These are phyloP conservation scores for Mungos mungo DNA, from an alignment of 2,113 vertebrate species.

Conservation along the genomic window DNA sequence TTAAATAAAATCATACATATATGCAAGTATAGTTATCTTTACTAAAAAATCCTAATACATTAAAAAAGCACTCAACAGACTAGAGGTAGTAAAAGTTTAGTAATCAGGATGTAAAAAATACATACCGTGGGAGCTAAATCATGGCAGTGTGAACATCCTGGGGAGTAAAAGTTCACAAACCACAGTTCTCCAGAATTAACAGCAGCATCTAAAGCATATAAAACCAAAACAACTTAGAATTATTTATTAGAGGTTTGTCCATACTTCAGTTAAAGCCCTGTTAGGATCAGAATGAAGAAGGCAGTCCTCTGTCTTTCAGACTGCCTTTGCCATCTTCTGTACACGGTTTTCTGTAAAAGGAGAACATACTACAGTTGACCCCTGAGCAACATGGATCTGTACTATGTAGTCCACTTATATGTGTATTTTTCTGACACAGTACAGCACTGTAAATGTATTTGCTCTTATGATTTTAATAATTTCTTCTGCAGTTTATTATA, in stretches of 20 bases:
- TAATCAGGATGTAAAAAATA: constrained; percentile 43
- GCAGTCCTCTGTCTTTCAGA: neutral
- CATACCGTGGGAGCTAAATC: constrained; percentile 95
- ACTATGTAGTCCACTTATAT: neutral
- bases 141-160: constrained; percentile 98
- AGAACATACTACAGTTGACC: neutral
- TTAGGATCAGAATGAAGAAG: neutral
- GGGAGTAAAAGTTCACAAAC: constrained; percentile 99
- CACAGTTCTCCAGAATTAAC: constrained; percentile 97
- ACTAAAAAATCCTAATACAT: neutral
- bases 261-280: constrained; percentile 37
- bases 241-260: neutral
- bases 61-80: neutral
- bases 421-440: neutral
- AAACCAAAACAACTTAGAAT: neutral
- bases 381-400: neutral
- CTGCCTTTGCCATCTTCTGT: neutral
- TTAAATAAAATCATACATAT: neutral
- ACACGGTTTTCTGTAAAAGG: neutral
- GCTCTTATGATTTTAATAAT: neutral
- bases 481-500: neutral
- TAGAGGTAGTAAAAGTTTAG: constrained; percentile 29
- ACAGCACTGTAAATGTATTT: neutral
- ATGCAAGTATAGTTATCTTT: neutral
- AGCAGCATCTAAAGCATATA: constrained; percentile 88